A percentile compares a stretch with the other conserved stretches of the same genome.
These are phyloP conservation scores for Hydractinia echinata DNA, from an alignment of 30 jellyfish, hydroid and myxozoan genomes.

Conservation along the genomic window DNA sequence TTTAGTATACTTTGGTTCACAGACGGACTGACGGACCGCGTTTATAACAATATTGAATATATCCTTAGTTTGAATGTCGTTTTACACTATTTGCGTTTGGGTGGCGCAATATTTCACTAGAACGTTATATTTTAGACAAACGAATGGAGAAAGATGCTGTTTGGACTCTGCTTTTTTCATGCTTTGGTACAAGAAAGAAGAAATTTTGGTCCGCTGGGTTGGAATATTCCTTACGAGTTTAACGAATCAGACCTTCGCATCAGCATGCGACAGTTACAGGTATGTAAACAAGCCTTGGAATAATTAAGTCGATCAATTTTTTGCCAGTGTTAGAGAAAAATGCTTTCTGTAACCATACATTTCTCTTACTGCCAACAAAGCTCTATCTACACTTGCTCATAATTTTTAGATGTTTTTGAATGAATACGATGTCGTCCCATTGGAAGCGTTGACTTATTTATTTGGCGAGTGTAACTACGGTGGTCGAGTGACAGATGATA, in stretches of 20 bases:
- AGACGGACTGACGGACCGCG: no score
- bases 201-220: conserved; percentile 97
- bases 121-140: conserved; percentile 30
- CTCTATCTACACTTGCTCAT: not conserved
- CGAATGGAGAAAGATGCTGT: conserved; percentile 95
- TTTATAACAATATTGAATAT: no score
- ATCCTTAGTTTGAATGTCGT: no score
- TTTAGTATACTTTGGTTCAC: no score
- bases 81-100: no score
- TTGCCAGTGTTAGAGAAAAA: not conserved
- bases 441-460: conserved; percentile 83
- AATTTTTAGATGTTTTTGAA: conserved; percentile 83
- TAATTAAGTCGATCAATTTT: not conserved
- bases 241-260: conserved; percentile 93
- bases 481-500: conserved; percentile 98
- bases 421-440: conserved; percentile 84
- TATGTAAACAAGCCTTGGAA: not conserved
- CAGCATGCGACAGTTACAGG: conserved; percentile 99
- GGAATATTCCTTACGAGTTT: conserved; percentile 99
- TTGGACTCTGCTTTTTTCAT: conserved; percentile 96
- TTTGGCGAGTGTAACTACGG: conserved; percentile 99
- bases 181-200: conserved; percentile 97
- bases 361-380: not conserved
- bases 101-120: no score
- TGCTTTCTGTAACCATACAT: not conserved